These are phyloP conservation scores for Villa cingulata DNA, from an alignment of 2,888 invertebrate genomes.

Conservation along the genomic window DNA sequence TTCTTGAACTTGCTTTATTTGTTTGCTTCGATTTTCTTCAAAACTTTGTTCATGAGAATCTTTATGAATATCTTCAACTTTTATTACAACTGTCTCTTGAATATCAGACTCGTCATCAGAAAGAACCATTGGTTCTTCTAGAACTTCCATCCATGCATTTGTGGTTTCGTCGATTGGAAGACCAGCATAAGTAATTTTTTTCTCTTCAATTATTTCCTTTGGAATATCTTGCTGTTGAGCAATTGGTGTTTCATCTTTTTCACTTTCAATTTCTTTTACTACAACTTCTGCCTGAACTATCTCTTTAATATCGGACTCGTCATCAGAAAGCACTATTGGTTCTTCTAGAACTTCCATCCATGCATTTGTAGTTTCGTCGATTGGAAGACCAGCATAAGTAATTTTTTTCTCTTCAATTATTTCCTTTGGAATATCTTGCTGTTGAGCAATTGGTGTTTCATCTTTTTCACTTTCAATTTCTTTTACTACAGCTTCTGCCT, in stretches of 20 bases:
- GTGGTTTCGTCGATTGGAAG: constrained; percentile 24
- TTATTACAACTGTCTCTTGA: constrained; percentile 7
- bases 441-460: neutral
- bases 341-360: constrained; percentile 33
- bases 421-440: neutral
- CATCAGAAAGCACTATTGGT: constrained; percentile 28
- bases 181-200: constrained; percentile 18
- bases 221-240: too few relatives aligned
- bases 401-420: neutral
- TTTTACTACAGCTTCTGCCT: neutral
- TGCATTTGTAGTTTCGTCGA: constrained; percentile 22
- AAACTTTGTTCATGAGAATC: constrained; percentile 7
- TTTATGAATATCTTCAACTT: too few relatives aligned
- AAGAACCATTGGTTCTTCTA: constrained; percentile 32
- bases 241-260: constrained; percentile 6
- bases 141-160: constrained; percentile 27
- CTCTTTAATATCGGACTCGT: constrained; percentile 17
- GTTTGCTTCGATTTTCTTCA: neutral
- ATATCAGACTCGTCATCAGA: constrained; percentile 25
- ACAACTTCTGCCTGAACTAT: neutral
- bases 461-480: neutral
- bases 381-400: constrained; percentile 23
- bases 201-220: too few relatives aligned
- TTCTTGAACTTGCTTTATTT: neutral
- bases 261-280: neutral